A percentile compares a stretch with the other conserved stretches of the same genome.
phyloP scores from a whole-genome alignment of 2,888 invertebrate genomes.

The Calameuta filiformis region DNA sequence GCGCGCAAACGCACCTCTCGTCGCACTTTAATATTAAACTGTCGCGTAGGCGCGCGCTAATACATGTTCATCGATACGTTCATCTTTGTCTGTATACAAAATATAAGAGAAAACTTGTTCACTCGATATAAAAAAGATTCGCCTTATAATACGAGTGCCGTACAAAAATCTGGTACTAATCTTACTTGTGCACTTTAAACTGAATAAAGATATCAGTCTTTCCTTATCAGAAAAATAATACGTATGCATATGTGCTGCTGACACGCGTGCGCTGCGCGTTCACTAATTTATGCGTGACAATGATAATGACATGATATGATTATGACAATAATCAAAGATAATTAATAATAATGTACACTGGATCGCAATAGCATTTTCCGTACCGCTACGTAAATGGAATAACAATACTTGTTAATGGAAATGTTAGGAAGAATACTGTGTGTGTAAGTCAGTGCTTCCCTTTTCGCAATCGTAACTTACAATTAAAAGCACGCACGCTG shows the following conservation, averaged over 20 bases:
- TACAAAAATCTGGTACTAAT: slow-evolving; percentile 19
- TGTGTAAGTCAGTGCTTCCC: slow-evolving; percentile 9
- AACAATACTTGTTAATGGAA: slow-evolving; percentile 21
- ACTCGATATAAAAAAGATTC: slow-evolving; percentile 17
- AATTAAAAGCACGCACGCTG: neutral
- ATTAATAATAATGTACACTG: slow-evolving; percentile 2
- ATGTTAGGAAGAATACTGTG: slow-evolving; percentile 24
- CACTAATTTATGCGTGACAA: neutral
- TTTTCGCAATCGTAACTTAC: neutral
- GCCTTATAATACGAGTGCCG: slow-evolving; percentile 22
- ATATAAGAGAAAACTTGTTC: neutral
- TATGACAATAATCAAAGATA: neutral
- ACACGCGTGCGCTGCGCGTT: neutral
- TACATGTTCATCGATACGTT: slow-evolving; percentile 26
- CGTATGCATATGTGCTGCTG: neutral
- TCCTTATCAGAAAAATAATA: slow-evolving; percentile 22
- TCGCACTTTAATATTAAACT: slow-evolving; percentile 16
- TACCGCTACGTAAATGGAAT: slow-evolving; percentile 1
- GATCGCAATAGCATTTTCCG: neutral
- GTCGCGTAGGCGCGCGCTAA: slow-evolving; percentile 21
- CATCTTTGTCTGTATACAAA: slow-evolving; percentile 11
- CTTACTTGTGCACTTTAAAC: slow-evolving; percentile 24
- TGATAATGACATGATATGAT: neutral
- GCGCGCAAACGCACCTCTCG: slow-evolving; percentile 6
- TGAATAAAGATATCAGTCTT: slow-evolving; percentile 31